Conservation (phyloP, 2,113 vertebrate species). For the Phyllostomus discolor region DNA sequence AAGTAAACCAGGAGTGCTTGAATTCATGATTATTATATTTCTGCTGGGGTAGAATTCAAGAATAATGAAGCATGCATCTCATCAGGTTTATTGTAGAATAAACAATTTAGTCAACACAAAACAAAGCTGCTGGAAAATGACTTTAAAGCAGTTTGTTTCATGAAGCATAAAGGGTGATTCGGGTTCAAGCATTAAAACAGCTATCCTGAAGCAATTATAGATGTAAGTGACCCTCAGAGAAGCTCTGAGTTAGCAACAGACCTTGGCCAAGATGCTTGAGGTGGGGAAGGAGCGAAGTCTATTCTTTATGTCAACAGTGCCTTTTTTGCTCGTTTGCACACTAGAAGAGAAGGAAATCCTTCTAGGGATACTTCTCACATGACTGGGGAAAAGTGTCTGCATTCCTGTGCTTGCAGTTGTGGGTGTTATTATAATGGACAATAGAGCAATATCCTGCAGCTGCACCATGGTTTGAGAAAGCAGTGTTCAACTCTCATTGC, state of each 20-base stretch:
- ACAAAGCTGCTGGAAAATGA: conserved; percentile 47
- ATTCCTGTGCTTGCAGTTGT: neutral
- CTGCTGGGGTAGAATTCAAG: conserved; percentile 3
- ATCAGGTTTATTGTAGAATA: conserved; percentile 41
- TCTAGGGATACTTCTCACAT: neutral
- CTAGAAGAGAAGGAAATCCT: neutral
- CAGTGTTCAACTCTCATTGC: accelerated
- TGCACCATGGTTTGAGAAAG: neutral
- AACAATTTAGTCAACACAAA: conserved; percentile 56
- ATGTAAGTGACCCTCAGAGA: neutral
- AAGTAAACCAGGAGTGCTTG: neutral
- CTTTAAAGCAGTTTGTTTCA: conserved; percentile 29
- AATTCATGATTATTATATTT: neutral
- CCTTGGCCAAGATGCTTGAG: neutral
- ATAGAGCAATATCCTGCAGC: neutral
- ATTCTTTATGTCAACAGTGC: neutral
- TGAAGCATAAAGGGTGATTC: conserved; percentile 42
- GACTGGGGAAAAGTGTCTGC: neutral
- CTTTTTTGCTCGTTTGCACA: neutral
- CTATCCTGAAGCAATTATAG: neutral
- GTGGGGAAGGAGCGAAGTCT: neutral
- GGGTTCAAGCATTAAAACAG: neutral
- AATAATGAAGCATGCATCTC: conserved; percentile 47
- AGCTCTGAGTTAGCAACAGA: neutral
- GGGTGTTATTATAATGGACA: neutral